These are phyloP conservation scores for Imbricaverruca yamaguchii DNA, from an alignment of 2,888 invertebrate genomes.

Conservation along the genomic window DNA sequence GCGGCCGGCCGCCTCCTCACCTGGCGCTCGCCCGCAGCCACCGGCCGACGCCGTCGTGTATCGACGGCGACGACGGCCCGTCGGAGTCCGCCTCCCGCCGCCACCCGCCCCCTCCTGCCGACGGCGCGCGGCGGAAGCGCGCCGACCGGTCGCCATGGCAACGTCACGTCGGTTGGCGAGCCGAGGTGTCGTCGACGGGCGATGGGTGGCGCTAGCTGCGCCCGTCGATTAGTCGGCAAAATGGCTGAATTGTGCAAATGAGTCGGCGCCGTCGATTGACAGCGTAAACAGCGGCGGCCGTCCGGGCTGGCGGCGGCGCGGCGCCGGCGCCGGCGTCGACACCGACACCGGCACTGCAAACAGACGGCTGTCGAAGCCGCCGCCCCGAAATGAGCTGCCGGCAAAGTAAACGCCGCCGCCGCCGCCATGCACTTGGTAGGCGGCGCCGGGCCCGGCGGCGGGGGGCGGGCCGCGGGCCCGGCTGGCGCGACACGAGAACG, in stretches of 20 bases:
- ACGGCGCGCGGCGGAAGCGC: slow-evolving; percentile 10
- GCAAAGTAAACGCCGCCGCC: too few species aligned
- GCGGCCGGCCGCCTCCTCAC: not conserved
- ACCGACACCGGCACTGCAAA: too few species aligned
- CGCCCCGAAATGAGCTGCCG: not conserved
- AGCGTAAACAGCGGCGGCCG: not conserved
- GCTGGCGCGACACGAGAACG: too few species aligned
- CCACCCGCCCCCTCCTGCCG: slow-evolving; percentile 6
- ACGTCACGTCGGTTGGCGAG: slow-evolving; percentile 20
- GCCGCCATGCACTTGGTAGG: too few species aligned
- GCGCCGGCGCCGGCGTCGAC: not conserved
- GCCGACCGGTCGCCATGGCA: not conserved
- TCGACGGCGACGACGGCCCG: not conserved
- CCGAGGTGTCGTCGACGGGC: slow-evolving; percentile 17
- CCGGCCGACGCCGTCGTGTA: not conserved
- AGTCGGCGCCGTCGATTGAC: slow-evolving; percentile 6
- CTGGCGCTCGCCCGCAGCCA: not conserved
- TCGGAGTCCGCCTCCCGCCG: not conserved
- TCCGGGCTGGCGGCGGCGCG: not conserved
- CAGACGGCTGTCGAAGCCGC: not conserved
- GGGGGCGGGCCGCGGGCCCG: too few species aligned
- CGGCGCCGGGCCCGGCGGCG: too few species aligned
- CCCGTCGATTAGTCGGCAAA: slow-evolving; percentile 17
- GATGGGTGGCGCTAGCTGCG: slow-evolving; percentile 20
- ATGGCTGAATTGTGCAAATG: slow-evolving; percentile 22